A percentile compares a stretch with the other conserved stretches of the same genome.
Evolutionary conservation across 2,888 invertebrate genomes (phyloP).

Genomic region (Calliopum simillimum): DNA sequence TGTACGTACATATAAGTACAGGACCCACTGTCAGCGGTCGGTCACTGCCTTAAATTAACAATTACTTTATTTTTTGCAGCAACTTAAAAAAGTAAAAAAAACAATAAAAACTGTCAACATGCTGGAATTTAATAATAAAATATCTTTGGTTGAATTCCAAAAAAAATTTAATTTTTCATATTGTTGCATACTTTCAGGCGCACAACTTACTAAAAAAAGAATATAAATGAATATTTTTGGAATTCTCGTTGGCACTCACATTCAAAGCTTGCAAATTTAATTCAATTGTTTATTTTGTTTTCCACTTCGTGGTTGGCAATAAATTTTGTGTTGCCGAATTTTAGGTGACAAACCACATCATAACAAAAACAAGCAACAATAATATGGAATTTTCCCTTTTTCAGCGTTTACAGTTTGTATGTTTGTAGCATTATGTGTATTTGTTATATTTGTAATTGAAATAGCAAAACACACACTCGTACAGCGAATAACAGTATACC

Average conservation of each 20-base stretch:
- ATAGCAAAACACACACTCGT: slow-evolving; percentile 2
- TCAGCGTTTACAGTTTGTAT: background rate
- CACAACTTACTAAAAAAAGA: too few relatives aligned
- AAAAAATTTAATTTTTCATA: too few relatives aligned
- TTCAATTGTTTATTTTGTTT: background rate
- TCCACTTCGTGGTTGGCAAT: background rate
- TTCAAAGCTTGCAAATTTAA: too few relatives aligned
- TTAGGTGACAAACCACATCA: slow-evolving; percentile 1
- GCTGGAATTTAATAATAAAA: too few relatives aligned
- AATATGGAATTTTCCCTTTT: background rate
- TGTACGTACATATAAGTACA: background rate
- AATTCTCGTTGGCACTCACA: too few relatives aligned
- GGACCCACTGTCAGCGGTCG: background rate
- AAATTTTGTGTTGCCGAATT: background rate
- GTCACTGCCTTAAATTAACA: background rate
- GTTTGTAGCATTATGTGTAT: background rate
- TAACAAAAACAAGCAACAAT: too few relatives aligned
- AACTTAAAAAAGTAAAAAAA: too few relatives aligned
- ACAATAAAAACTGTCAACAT: too few relatives aligned
- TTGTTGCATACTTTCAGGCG: too few relatives aligned
- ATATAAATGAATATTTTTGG: too few relatives aligned
- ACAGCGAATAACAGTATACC: background rate
- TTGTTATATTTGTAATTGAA: slow-evolving; percentile 6
- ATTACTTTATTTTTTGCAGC: too few relatives aligned
- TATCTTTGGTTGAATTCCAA: too few relatives aligned